These are phyloP conservation scores for Sinohyriopsis cumingii DNA, from an alignment of 2,888 invertebrate genomes.

Conservation along the genomic window DNA sequence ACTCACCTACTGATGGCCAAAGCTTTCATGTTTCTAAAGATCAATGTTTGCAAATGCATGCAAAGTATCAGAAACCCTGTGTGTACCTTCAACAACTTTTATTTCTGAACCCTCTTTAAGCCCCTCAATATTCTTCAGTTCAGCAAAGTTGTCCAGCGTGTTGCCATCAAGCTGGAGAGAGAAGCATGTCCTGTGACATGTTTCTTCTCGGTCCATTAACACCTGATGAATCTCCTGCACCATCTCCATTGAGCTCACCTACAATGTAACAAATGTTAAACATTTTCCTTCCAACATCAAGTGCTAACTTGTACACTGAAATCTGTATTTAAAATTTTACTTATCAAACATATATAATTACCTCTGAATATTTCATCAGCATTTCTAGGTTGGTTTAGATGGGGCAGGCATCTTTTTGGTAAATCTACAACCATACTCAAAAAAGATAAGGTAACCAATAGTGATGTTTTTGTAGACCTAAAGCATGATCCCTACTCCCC, in stretches of 20 bases:
- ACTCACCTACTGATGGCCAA: background rate
- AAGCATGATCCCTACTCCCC: too few relatives aligned
- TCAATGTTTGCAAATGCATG: too few relatives aligned
- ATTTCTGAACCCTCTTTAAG: slow-evolving; percentile 95
- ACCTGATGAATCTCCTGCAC: slow-evolving; percentile 98
- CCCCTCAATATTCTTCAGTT: slow-evolving; percentile 95
- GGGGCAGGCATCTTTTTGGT: too few relatives aligned
- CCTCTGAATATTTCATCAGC: background rate
- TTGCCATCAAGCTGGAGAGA: slow-evolving; percentile 92
- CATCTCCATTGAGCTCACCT: slow-evolving; percentile 95
- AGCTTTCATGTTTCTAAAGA: background rate
- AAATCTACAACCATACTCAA: too few relatives aligned
- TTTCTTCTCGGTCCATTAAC: slow-evolving; percentile 98
- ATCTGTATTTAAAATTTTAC: background rate
- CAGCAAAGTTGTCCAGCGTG: slow-evolving; percentile 97
- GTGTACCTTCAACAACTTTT: slow-evolving; percentile 79
- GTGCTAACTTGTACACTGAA: background rate
- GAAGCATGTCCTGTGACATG: slow-evolving; percentile 98
- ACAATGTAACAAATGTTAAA: slow-evolving; percentile 7
- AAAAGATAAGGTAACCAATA: too few relatives aligned
- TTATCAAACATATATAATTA: background rate
- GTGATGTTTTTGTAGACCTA: too few relatives aligned
- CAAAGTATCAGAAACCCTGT: too few relatives aligned
- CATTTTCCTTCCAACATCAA: background rate
- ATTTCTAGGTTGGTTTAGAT: too few relatives aligned